Conservation (phyloP, 2,888 invertebrate genomes). For the Tortrix viridana region DNA sequence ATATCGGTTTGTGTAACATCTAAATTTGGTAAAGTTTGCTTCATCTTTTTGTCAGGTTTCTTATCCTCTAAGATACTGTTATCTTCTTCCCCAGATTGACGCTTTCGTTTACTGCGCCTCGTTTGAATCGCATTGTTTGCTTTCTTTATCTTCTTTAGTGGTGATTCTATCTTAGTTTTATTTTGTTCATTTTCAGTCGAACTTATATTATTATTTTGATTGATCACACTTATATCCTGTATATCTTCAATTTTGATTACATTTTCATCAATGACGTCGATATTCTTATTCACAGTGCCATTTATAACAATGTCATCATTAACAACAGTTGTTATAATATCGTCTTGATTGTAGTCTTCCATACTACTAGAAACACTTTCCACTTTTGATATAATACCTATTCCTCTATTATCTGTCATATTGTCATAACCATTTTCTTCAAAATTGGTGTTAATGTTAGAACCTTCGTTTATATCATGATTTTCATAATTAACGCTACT, state of each 20-base stretch:
- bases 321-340: constrained; percentile 37
- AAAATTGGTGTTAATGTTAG: constrained; percentile 30
- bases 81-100: constrained; percentile 22
- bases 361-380: constrained; percentile 45
- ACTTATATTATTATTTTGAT: neutral
- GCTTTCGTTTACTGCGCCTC: constrained; percentile 30
- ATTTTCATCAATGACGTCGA: neutral
- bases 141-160: neutral
- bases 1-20: neutral
- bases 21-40: constrained; percentile 1
- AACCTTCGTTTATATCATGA: constrained; percentile 32
- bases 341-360: constrained; percentile 33
- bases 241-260: neutral
- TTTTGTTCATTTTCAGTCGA: neutral
- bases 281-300: constrained; percentile 24
- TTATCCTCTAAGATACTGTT: constrained; percentile 1
- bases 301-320: constrained; percentile 37
- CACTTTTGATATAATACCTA: constrained; percentile 48
- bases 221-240: constrained; percentile 5
- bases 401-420: constrained; percentile 40
- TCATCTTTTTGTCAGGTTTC: constrained; percentile 15
- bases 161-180: constrained; percentile 2
- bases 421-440: constrained; percentile 40
- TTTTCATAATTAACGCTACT: constrained; percentile 44
- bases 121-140: constrained; percentile 8